A percentile compares a stretch with the other conserved stretches of the same genome.
Evolutionary conservation across 2,888 invertebrate species (phyloP).

Genomic region (Plusia festucae): DNA sequence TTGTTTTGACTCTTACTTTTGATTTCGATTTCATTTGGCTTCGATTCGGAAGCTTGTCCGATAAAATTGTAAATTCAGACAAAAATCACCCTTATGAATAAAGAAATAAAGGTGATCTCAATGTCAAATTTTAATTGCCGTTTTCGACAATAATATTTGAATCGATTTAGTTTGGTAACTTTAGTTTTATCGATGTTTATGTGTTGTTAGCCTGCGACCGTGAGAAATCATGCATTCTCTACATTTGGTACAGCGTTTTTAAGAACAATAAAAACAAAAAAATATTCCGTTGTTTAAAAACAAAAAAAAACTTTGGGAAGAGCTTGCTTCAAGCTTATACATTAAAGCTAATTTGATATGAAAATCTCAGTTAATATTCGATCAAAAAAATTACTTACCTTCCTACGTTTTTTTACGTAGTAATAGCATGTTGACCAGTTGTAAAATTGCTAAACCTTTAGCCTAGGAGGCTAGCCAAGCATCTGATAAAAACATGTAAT

Average conservation of each 20-base stretch:
- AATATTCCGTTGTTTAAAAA: no score
- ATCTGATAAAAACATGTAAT: no score
- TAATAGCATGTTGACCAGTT: no score
- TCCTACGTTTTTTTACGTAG: no score
- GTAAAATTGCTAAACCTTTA: no score
- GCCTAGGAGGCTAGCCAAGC: no score
- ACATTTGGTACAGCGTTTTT: background rate
- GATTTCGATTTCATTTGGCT: conserved; percentile 24
- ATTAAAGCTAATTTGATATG: no score
- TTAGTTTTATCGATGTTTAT: background rate
- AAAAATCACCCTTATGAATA: background rate
- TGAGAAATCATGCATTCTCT: conserved; percentile 12
- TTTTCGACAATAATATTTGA: background rate
- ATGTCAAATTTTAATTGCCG: background rate
- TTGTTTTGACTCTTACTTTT: conserved; percentile 63
- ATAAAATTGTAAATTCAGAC: background rate
- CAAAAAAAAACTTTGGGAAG: no score
- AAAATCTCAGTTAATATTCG: no score
- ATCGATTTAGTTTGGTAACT: background rate
- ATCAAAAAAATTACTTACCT: no score
- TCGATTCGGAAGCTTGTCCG: conserved; percentile 6
- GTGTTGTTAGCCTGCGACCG: conserved; percentile 14
- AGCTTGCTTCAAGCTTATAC: no score
- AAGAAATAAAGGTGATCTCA: background rate
- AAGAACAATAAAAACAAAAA: no score